Evolutionary conservation across 2,797 vertebrate species (phyloP), one percentile per base, ranked within the genome.

Genomic region (Lacerta bilineata): DNA sequence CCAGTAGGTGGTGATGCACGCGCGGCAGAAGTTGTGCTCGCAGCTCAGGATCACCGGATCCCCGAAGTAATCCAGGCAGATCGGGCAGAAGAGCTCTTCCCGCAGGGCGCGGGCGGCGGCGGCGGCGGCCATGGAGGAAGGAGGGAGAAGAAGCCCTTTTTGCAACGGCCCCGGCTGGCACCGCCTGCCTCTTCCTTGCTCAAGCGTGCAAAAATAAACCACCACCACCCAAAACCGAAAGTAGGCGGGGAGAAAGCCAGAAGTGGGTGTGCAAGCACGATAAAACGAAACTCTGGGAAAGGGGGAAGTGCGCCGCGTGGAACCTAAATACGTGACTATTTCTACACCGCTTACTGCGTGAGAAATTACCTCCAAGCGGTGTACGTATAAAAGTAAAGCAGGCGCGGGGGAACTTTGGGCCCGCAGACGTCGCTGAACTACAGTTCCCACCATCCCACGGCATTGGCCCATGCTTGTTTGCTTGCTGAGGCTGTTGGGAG

Each of bases 11-110:
- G 8, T 8, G 76, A 87, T 72, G 76, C 86, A 90, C 4, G 46
- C 76, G 15, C 46, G 13, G 89, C 89, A 90, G 39, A 90, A 80
- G 18, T 85, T 90, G 76, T 90, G 89, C 1, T 64, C 86, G 27
- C 89, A 90, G 76, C 2, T 33, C 55, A 87, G 33, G 66, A 87
- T 69, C 23, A 90, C 33, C 0, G 89, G 89, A 15, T 90, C 89
- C 0, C 29, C 13, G 33, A 90, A 90, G 50, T 36, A 64, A 10
- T 88, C 86, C 75, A 68, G 29, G 69, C 89, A 87, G 13, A 87
- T 36, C 64, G 86, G 59, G 76, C 86, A 90, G 64, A 72, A 61
- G 43, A 90, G 89, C 39, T 90, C 87, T 25, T 84, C 81, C 8
- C 43, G 80, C 75, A 79, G 61, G 2, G 81, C 87, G 6, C 27